phyloP scores from a whole-genome alignment of 1,140 invertebrate species.

The Coenobita brevimanus region DNA sequence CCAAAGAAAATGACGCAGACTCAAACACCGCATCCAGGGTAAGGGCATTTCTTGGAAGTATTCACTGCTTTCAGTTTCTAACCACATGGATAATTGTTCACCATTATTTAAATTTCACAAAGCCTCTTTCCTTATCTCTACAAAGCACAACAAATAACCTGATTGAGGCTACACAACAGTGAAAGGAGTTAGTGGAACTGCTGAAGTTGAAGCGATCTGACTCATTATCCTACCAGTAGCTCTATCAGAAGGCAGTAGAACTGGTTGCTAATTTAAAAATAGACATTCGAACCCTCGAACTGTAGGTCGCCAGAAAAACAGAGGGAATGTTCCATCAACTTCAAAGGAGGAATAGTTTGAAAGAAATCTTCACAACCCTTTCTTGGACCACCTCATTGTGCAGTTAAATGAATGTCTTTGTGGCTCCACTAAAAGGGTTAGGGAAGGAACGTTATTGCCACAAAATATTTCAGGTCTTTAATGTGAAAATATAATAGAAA shows the following conservation, averaged over 20 bases:
- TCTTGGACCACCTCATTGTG: not conserved
- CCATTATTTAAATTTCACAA: no score
- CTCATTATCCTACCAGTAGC: no score
- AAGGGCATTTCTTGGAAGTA: constrained; percentile 22
- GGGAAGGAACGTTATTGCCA: constrained; percentile 1
- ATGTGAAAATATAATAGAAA: not conserved
- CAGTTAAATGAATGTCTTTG: not conserved
- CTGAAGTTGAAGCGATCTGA: no score
- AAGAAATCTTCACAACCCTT: not conserved
- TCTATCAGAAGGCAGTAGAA: no score
- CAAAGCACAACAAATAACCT: no score
- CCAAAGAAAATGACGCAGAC: constrained; percentile 12
- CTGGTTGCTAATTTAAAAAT: no score
- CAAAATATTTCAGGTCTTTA: not conserved
- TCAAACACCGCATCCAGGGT: not conserved
- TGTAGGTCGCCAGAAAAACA: constrained; percentile 5
- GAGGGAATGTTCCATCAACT: not conserved
- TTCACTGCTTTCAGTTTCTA: constrained; percentile 21
- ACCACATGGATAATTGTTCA: constrained; percentile 16
- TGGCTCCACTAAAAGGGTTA: constrained; percentile 5
- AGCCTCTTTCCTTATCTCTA: no score
- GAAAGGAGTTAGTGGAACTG: no score
- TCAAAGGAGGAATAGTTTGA: not conserved
- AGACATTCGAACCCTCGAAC: not conserved
- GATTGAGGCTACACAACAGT: no score